Evolutionary conservation across 2,797 vertebrate genomes (phyloP).

Genomic region (Mallotus villosus): DNA sequence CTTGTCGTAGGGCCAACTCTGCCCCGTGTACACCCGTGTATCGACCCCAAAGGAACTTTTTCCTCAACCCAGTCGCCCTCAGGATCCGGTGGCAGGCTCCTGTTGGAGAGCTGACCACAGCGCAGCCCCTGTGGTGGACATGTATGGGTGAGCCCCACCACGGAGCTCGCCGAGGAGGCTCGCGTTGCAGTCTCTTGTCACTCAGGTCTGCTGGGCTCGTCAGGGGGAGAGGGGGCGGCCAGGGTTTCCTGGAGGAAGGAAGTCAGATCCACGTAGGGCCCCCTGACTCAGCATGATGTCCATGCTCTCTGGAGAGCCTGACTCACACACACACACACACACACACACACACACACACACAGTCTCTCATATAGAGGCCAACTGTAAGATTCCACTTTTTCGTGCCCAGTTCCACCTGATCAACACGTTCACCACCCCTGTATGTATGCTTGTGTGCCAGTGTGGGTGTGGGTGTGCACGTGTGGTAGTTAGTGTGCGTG

Average conservation of each 20-base stretch:
- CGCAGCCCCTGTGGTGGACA: slow-evolving; percentile 52
- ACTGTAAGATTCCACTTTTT: not conserved
- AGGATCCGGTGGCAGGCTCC: slow-evolving; percentile 56
- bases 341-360: slow-evolving; percentile 9
- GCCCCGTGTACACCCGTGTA: slow-evolving; percentile 31
- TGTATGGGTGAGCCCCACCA: slow-evolving; percentile 24
- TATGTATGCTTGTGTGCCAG: not conserved
- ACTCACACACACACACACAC: slow-evolving; percentile 8
- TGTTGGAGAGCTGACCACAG: slow-evolving; percentile 55
- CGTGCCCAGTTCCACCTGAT: not conserved
- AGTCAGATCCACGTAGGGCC: slow-evolving; percentile 45
- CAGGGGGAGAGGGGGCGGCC: slow-evolving; percentile 53
- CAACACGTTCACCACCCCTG: too few relatives aligned
- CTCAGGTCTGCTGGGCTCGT: slow-evolving; percentile 71
- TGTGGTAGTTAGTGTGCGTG: not conserved
- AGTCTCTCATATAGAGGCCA: not conserved
- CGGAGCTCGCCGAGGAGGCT: slow-evolving; percentile 26
- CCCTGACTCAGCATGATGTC: slow-evolving; percentile 41
- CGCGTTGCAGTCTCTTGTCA: slow-evolving; percentile 14
- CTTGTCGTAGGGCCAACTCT: too few relatives aligned
- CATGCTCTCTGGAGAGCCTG: slow-evolving; percentile 13
- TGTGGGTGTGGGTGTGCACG: slow-evolving; percentile 1
- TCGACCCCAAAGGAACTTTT: not conserved
- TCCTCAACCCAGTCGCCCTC: slow-evolving; percentile 55
- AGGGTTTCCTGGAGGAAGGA: slow-evolving; percentile 68